Percentiles rank a stretch among this genome's conserved stretches.
Conservation (phyloP, 2,888 invertebrate genomes). For the Baccha elongata region DNA sequence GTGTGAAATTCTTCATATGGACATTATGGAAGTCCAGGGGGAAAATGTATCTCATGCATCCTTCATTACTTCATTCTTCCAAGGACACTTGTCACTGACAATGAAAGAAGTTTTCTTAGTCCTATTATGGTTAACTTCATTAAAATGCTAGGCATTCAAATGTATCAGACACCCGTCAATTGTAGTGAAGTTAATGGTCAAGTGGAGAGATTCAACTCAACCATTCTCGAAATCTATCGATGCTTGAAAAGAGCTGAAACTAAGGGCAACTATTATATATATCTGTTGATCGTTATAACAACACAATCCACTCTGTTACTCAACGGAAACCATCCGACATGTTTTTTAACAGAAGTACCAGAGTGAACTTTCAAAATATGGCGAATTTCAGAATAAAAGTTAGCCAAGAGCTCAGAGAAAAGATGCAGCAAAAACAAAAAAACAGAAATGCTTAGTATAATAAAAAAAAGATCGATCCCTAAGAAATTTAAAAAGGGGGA, state of each 20-base stretch:
- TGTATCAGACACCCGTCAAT: constrained; percentile 58
- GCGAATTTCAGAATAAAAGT: background rate
- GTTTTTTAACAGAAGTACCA: constrained; percentile 56
- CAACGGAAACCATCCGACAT: constrained; percentile 59
- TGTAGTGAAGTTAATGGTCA: constrained; percentile 70
- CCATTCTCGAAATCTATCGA: constrained; percentile 36
- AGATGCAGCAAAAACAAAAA: background rate
- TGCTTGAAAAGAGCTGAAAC: constrained; percentile 32
- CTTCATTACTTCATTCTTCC: constrained; percentile 22
- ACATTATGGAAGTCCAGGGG: constrained; percentile 20
- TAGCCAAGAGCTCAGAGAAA: constrained; percentile 3
- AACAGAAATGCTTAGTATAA: background rate
- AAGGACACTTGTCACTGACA: constrained; percentile 28
- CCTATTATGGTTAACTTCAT: constrained; percentile 25
- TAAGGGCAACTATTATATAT: constrained; percentile 44
- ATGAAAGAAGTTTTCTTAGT: constrained; percentile 27
- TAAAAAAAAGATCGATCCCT: background rate
- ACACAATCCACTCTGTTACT: constrained; percentile 64
- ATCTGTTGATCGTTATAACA: constrained; percentile 71
- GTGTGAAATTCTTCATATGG: constrained; percentile 27
- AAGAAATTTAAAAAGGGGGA: constrained; percentile 2
- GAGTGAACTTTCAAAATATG: constrained; percentile 13
- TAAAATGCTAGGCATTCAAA: constrained; percentile 40
- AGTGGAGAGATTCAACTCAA: constrained; percentile 66
- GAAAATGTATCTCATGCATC: constrained; percentile 24